Evolutionary conservation across 2,888 invertebrate genomes (phyloP), one percentile per base, ranked within the genome.

Genomic region (Cheilosia variabilis): DNA sequence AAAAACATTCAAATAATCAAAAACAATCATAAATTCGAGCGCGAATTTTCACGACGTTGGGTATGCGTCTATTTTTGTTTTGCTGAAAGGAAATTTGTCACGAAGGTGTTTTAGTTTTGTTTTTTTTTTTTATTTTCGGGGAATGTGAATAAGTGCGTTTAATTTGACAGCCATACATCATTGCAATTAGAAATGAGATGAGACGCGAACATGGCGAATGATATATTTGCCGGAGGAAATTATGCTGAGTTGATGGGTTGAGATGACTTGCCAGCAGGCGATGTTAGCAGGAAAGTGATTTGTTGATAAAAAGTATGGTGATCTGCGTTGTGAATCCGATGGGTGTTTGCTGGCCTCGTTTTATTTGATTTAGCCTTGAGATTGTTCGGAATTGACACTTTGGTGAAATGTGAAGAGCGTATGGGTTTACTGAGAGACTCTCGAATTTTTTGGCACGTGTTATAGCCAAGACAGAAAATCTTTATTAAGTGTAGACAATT

Each of bases 11-110:
- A 24, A 50, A 50, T 24, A 27, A 17, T 50, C 27, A 27, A 58
- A 75, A 76, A 76, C 50, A 66, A 45, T 76, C 76, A n/a, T 68
- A 60, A 68, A 76, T 76, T 76, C 31, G 22, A 52, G 50, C 58
- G 52, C 66, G 52, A 68, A 66, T 52, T 63, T 37, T 31, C 34
- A 65, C 63, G 45, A 6, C 17, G 15, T 27, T 5, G 3, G 2
- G 34, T 55, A 5, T 34, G 43, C 53, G 27, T 47, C 68, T 68
- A 68, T 72, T 79, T 79, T 72, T 34, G 31, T 65, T 65, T 58
- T 27, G 22, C 62, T 72, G 60, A 71, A 71, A 41, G 52, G 13
- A 52, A 19, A 62, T 37, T 41, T 72, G 60, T 72, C 53, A 60
- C n/a, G 10, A 17, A n/a, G 2, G 52, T 15, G 41, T 27, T 13